Evolutionary conservation across 2,888 invertebrate genomes (phyloP).

Genomic region (Alcis repandata): DNA sequence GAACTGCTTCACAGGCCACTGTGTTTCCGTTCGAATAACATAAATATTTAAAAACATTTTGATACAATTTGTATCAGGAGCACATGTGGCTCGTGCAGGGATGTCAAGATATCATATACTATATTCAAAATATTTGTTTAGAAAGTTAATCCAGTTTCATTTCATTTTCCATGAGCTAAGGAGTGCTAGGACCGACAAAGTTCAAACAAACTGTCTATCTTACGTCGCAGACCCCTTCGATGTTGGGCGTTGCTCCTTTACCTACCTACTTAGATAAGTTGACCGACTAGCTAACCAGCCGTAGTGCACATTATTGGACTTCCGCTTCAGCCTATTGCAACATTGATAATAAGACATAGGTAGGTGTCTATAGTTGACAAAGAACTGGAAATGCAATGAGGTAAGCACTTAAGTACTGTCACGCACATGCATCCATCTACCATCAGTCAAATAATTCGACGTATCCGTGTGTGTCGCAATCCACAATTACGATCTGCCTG

Average conservation of each 20-base stretch:
- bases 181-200: too few relatives aligned
- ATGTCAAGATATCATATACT: not conserved
- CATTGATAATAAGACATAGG: not conserved
- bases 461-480: conserved; percentile 14
- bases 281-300: too few relatives aligned
- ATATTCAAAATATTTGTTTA: too few relatives aligned
- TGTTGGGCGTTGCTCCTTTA: too few relatives aligned
- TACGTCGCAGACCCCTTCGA: too few relatives aligned
- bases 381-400: not conserved
- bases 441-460: conserved; percentile 15
- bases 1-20: not conserved
- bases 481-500: conserved; percentile 2
- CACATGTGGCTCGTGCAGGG: not conserved
- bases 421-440: conserved; percentile 16
- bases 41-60: not conserved
- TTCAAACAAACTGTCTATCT: too few relatives aligned
- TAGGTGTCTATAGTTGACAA: not conserved
- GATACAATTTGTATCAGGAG: not conserved
- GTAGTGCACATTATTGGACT: not conserved
- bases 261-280: too few relatives aligned
- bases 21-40: not conserved
- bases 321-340: not conserved
- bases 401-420: not conserved
- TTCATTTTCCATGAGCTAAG: too few relatives aligned
- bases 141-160: too few relatives aligned